A percentile compares a stretch with the other conserved stretches of the same genome.
Evolutionary conservation across 2,888 invertebrate species (phyloP).

Genomic region (Pseudeuparius sepicola): DNA sequence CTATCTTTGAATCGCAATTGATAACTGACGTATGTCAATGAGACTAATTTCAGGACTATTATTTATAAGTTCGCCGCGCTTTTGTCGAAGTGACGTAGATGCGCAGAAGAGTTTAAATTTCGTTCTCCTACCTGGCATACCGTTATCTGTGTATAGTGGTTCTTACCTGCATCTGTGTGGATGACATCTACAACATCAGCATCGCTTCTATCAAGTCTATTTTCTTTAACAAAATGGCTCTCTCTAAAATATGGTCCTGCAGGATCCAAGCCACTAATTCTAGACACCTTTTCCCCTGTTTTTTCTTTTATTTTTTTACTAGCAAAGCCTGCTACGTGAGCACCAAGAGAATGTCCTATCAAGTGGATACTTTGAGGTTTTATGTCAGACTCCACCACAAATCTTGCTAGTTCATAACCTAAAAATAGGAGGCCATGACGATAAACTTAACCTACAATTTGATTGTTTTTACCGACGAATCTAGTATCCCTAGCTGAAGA

Average conservation of each 20-base stretch:
- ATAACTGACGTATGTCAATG: no score
- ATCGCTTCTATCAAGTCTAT: conserved; percentile 44
- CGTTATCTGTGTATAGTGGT: no score
- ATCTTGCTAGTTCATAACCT: conserved; percentile 27
- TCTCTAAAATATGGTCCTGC: conserved; percentile 41
- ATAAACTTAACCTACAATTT: background rate
- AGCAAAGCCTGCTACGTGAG: conserved; percentile 32
- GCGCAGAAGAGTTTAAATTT: no score
- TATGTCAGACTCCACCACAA: conserved; percentile 23
- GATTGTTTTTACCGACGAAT: conserved; percentile 26
- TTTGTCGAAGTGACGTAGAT: no score
- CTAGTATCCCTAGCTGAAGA: conserved; percentile 29
- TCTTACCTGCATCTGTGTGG: conserved; percentile 48
- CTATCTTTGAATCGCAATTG: no score
- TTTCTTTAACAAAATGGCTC: conserved; percentile 2
- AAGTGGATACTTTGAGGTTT: conserved; percentile 27
- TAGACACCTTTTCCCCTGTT: conserved; percentile 29
- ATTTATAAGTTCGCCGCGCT: no score
- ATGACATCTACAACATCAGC: conserved; percentile 50
- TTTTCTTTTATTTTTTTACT: conserved; percentile 26
- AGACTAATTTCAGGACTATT: no score
- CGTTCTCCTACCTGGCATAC: no score
- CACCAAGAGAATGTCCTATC: conserved; percentile 34
- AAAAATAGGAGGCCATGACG: no score
- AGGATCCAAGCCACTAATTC: conserved; percentile 45